Evolutionary conservation across 2,888 invertebrate species (phyloP), one percentile per base, ranked within the genome.

Genomic region (Bellardia pandia): DNA sequence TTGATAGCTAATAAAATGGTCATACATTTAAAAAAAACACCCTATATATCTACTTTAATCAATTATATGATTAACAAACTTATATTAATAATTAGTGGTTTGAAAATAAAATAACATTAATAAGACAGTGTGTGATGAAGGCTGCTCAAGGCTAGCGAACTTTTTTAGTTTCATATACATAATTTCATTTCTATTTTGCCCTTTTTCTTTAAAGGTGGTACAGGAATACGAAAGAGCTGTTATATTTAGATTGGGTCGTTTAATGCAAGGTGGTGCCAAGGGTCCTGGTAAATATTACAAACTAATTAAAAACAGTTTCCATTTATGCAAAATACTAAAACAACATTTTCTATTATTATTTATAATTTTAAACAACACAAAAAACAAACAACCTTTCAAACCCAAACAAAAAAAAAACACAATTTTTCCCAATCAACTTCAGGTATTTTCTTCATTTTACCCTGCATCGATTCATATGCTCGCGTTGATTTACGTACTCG

Each of bases 401-500:
- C 30, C 51, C 16, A 53, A 74, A 84, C 60, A 62, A 78, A 78
- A 58, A 79, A 66, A 84, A 74, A 16, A 62, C 62, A 62, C 11
- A 75, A 56, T 60, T 62, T 75, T 45, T 4, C 53, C 11, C 64
- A 77, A 77, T 40, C 37, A 68, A 68, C 78, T 86, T 82, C 94
- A 98, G 98, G 99, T 81, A 98, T 99, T 91, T 99, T 99, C 94
- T 99, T 99, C 95, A 98, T 99, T 88, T 94, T 99, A 89, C 99
- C 99, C 0, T 99, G 99, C 94, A 98, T 99, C 91, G 99, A 98
- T 93, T 97, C 96, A 69, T 99, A 99, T 93, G 97, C 98, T 42
- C 96, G 98, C 88, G 98, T 99, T 37, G 99, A 99, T 93, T 95
- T 99, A 88, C 96, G 99, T 68, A 99, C 99, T 3, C 96, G 97